Percentiles rank a stretch among this genome's conserved stretches.
phyloP scores from a whole-genome alignment of 2,888 invertebrate genomes.

The Glaucopsyche alexis region DNA sequence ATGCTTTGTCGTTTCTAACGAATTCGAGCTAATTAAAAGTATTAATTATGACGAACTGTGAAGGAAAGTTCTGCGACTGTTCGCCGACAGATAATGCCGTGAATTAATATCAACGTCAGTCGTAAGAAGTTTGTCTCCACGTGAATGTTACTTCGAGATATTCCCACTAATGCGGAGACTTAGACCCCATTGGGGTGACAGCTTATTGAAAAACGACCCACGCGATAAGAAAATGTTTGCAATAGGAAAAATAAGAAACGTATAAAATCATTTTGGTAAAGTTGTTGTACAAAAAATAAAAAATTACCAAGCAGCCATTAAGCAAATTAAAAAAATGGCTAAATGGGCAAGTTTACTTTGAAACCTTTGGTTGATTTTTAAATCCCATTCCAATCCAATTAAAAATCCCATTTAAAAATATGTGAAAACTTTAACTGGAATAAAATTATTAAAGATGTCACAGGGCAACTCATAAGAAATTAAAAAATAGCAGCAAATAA shows the following conservation, averaged over 20 bases:
- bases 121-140: conserved; percentile 31
- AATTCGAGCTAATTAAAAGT: conserved; percentile 25
- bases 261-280: not conserved
- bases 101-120: conserved; percentile 33
- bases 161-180: conserved; percentile 37
- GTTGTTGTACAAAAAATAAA: not conserved
- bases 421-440: too few relatives aligned
- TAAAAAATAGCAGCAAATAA: too few relatives aligned
- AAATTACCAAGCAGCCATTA: too few relatives aligned
- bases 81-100: conserved; percentile 30
- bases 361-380: too few relatives aligned
- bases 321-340: too few relatives aligned
- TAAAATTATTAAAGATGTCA: too few relatives aligned
- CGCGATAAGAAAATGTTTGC: conserved; percentile 49
- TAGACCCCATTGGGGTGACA: conserved; percentile 48
- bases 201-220: conserved; percentile 69
- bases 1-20: not conserved
- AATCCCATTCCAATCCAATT: too few relatives aligned
- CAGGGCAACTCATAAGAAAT: too few relatives aligned
- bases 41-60: conserved; percentile 24
- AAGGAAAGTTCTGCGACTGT: conserved; percentile 25
- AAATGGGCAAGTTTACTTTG: too few relatives aligned
- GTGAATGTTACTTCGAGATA: conserved; percentile 40
- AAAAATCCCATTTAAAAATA: too few relatives aligned
- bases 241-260: not conserved